Base-by-base conservation (phyloP, 1,140 invertebrate genomes). In the Drosophila repletoides region DNA sequence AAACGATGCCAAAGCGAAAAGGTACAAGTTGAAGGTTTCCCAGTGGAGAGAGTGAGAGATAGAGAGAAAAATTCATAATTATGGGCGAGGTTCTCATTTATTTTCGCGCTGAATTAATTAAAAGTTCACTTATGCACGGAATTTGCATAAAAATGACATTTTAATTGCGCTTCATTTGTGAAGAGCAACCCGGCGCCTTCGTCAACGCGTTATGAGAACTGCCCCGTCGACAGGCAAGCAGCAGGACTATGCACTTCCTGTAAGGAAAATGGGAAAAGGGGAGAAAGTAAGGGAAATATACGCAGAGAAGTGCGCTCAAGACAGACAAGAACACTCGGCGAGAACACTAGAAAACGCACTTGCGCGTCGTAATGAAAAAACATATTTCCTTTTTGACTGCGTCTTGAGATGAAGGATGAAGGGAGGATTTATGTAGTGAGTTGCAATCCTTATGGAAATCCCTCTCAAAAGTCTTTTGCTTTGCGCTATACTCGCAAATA, bases 111-210 rank as follows among this genome's bases (percentile, higher is more conserved):
- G 80, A 86, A 86, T 86, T 86, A 86, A 86, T 86, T 86, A 86
- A 86, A 86, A 86, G 75, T 80, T 86, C 81, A 86, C 80, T 84
- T 84, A 84, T 86, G 80, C 80, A 80, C 80, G 80, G 64, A 79
- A 84, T 84, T 86, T 84, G 75, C 80, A 84, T 84, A 80, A 84
- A 84, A 84, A 84, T 84, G 66, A 86, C 80, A 84, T 84, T 84
- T 84, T 84, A 84, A 84, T 84, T 86, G 80, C 80, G 80, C 80
- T 84, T 84, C 80, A 86, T 86, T 86, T 84, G 75, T 74, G 72
- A 64, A 60, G 70, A 84, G 79, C 64, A 52, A 34, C 48, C 15
- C 24, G 24, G 29, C 53, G 63, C 34, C 53, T 31, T 31, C 17
- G 17, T 24, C 34, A 21, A 19, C 29, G 49, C 69, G 49, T 73